phyloP scores from a whole-genome alignment of 1,140 invertebrate species.

The Scylla paramamosain region DNA sequence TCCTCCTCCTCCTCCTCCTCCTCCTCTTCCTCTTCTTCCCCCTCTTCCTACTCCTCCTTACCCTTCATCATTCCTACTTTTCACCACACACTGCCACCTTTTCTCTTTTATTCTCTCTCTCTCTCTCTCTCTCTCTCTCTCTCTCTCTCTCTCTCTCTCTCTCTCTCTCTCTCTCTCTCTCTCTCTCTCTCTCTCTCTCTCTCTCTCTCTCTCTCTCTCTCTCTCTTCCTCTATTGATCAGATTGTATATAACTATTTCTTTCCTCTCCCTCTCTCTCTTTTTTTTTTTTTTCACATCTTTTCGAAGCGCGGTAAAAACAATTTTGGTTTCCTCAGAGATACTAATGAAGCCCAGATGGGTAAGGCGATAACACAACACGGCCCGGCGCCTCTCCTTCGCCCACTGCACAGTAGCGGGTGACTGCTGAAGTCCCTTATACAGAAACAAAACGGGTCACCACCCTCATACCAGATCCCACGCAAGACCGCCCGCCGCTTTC shows the following conservation, averaged over 20 bases:
- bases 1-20: slow-evolving; percentile 7
- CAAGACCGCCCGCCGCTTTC: not conserved
- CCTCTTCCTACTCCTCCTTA: not conserved
- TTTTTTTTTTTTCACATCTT: no score
- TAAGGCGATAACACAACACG: no score
- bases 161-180: slow-evolving; percentile 29
- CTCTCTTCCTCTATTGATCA: not conserved
- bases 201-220: slow-evolving; percentile 51
- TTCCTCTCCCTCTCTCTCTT: no score
- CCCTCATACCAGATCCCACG: slow-evolving; percentile 17
- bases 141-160: slow-evolving; percentile 50
- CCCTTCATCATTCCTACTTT: not conserved
- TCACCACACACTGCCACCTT: not conserved
- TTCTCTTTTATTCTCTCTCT: slow-evolving; percentile 1
- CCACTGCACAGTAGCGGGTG: not conserved
- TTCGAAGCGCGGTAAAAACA: no score
- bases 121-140: slow-evolving; percentile 52
- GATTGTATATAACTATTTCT: no score
- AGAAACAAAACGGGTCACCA: slow-evolving; percentile 21
- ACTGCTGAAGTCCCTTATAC: not conserved
- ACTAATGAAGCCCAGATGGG: no score
- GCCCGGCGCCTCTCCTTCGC: no score
- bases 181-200: slow-evolving; percentile 51
- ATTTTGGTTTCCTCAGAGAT: no score
- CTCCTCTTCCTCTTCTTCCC: not conserved